These are phyloP conservation scores for Clarias gariepinus DNA, from an alignment of 2,113 vertebrate genomes.

Conservation along the genomic window DNA sequence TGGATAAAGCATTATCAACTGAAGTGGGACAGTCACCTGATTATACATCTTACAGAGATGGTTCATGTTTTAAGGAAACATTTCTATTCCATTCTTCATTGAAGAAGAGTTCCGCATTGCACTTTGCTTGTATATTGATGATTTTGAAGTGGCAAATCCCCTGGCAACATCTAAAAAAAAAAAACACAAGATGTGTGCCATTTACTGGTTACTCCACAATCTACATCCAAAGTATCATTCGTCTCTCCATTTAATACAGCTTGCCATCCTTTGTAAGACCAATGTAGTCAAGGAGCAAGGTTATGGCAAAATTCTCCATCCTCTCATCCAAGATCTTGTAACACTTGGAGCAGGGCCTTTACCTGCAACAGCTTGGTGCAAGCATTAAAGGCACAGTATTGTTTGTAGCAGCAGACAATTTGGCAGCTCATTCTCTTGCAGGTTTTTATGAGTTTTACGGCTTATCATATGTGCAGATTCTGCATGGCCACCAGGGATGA, in stretches of 20 bases:
- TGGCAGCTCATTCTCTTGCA: constrained; percentile 10
- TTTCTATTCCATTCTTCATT: not conserved
- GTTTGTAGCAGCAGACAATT: constrained; percentile 25
- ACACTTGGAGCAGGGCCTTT: too few species aligned
- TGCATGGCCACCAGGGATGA: constrained; percentile 14
- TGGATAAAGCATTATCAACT: too few species aligned
- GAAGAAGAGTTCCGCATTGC: not conserved
- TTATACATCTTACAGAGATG: not conserved
- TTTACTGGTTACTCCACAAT: constrained; percentile 4
- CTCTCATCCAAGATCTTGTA: too few species aligned
- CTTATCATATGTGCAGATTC: not conserved
- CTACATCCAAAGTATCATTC: constrained; percentile 10
- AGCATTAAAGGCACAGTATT: too few species aligned
- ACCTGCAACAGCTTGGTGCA: too few species aligned
- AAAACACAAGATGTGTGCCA: not conserved
- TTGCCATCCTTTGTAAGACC: too few species aligned
- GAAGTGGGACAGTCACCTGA: too few species aligned
- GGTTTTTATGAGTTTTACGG: constrained; percentile 18
- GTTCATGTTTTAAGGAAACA: not conserved
- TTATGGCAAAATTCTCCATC: too few species aligned
- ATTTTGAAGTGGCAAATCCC: constrained; percentile 7
- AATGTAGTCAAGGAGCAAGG: too few species aligned
- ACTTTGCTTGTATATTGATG: constrained; percentile 7
- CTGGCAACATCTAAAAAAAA: not conserved
- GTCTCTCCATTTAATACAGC: too few species aligned